A percentile compares a stretch with the other conserved stretches of the same genome.
phyloP scores from a whole-genome alignment of 2,888 invertebrate species.

The Brachyptera risi region DNA sequence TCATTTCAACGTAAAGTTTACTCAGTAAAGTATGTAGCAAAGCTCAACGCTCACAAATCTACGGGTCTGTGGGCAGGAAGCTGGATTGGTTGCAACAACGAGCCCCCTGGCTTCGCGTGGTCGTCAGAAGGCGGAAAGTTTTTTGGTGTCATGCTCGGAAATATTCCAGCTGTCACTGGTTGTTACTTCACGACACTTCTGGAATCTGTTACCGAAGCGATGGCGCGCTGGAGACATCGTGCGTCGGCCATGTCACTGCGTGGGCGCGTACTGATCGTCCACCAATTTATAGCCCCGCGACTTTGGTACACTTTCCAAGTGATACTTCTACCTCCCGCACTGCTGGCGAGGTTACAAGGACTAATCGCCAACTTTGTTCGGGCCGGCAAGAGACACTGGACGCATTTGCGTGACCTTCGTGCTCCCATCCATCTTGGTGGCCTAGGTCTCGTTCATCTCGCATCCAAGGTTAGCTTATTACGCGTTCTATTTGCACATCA shows the following conservation, averaged over 20 bases:
- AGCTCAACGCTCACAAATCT: slow-evolving; percentile 6
- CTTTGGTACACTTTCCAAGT: slow-evolving; percentile 19
- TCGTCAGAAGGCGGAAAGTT: slow-evolving; percentile 3
- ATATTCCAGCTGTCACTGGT: neutral
- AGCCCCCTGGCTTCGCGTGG: slow-evolving; percentile 12
- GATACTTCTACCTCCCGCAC: neutral
- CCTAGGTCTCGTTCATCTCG: slow-evolving; percentile 14
- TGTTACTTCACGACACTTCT: neutral
- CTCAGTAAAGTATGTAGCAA: slow-evolving; percentile 4
- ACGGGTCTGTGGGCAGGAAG: slow-evolving; percentile 14
- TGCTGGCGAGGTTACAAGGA: slow-evolving; percentile 7
- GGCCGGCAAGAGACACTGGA: slow-evolving; percentile 15
- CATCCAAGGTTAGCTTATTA: slow-evolving; percentile 9
- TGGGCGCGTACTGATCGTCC: slow-evolving; percentile 16
- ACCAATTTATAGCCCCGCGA: slow-evolving; percentile 20
- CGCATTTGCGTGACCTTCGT: neutral
- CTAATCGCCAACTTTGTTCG: slow-evolving; percentile 14
- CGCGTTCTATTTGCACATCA: slow-evolving; percentile 4
- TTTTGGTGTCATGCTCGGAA: slow-evolving; percentile 7
- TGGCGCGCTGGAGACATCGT: neutral
- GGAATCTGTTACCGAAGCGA: neutral
- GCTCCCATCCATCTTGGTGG: slow-evolving; percentile 19
- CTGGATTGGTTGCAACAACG: slow-evolving; percentile 1
- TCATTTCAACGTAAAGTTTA: neutral
- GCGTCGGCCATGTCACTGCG: neutral